Evolutionary conservation across 1,140 invertebrate species (phyloP).

Genomic region (Saccostrea echinata): DNA sequence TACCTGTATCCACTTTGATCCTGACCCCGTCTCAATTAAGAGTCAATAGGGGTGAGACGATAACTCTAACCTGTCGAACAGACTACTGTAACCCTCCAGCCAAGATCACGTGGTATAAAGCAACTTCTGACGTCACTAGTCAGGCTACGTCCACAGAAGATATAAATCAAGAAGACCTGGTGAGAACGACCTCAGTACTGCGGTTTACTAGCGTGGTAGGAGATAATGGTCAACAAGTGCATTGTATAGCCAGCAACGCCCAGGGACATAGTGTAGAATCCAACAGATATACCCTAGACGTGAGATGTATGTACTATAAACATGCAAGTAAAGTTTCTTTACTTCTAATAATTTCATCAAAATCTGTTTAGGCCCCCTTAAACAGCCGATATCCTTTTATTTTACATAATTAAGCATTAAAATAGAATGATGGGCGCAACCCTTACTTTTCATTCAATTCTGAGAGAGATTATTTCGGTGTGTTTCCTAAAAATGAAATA

Average conservation of each 20-base stretch:
- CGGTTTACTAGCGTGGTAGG: not conserved
- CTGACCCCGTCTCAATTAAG: not conserved
- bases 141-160: not conserved
- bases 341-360: not conserved
- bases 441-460: not conserved
- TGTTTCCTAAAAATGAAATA: not conserved
- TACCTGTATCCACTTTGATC: not conserved
- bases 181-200: not conserved
- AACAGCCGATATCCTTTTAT: not conserved
- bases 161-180: not conserved
- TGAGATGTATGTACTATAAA: not conserved
- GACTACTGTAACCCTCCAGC: not conserved
- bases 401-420: not conserved
- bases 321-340: not conserved
- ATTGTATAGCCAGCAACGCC: not conserved
- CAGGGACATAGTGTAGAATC: not conserved
- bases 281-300: not conserved
- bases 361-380: not conserved
- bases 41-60: not conserved
- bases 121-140: not conserved
- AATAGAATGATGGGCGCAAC: not conserved
- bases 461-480: not conserved
- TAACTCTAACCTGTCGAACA: not conserved
- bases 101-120: slow-evolving; percentile 3
- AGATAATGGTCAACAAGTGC: not conserved